These are phyloP conservation scores for Dendrolimus pini DNA, from an alignment of 2,888 invertebrate genomes.

Conservation along the genomic window DNA sequence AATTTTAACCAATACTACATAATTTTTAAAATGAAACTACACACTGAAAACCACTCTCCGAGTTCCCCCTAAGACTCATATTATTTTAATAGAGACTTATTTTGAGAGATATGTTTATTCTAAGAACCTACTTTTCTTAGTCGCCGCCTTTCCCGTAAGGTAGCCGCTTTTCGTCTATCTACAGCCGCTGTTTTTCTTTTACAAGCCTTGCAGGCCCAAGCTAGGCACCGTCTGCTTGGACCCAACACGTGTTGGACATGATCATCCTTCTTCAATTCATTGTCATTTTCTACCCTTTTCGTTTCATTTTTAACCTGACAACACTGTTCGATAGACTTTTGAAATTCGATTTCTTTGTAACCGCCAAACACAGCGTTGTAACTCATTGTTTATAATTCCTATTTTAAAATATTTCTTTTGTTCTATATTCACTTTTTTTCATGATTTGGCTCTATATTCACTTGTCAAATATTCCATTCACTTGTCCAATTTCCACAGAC, in stretches of 20 bases:
- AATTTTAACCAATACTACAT: too few relatives aligned
- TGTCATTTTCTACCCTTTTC: constrained; percentile 20
- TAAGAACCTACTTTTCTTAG: constrained; percentile 87
- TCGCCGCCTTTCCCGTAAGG: constrained; percentile 93
- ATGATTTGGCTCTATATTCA: neutral
- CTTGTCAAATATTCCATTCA: too few relatives aligned
- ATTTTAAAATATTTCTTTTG: constrained; percentile 2
- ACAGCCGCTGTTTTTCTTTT: constrained; percentile 97
- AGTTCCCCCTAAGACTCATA: too few relatives aligned
- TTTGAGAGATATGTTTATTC: too few relatives aligned
- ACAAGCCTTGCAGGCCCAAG: constrained; percentile 99
- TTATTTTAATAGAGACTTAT: too few relatives aligned
- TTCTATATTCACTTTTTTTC: neutral
- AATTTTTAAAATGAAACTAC: too few relatives aligned
- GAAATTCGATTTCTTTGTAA: constrained; percentile 36
- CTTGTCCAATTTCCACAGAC: too few relatives aligned
- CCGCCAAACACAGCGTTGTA: constrained; percentile 45
- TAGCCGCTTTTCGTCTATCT: constrained; percentile 97
- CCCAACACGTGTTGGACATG: constrained; percentile 71
- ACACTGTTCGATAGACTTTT: constrained; percentile 35
- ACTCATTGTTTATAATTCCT: constrained; percentile 35
- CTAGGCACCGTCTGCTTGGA: constrained; percentile 85
- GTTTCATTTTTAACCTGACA: constrained; percentile 54
- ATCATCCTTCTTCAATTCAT: constrained; percentile 37
- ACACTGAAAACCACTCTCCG: too few relatives aligned